Evolutionary conservation across 2,797 vertebrate species (phyloP).

Genomic region (Acanthurus leucopareius): DNA sequence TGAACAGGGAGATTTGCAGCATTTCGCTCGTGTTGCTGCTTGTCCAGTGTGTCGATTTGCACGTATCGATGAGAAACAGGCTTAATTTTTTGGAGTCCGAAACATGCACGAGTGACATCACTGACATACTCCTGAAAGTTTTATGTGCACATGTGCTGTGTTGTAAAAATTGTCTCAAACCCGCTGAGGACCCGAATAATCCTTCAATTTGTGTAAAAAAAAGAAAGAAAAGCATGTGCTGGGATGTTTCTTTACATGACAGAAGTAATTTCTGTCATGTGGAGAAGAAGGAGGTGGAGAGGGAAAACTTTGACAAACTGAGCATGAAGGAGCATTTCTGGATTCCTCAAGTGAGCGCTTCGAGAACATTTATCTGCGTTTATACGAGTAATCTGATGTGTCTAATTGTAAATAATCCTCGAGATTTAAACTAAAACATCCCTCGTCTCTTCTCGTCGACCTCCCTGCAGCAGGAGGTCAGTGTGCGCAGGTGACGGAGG

Average conservation of each 20-base stretch:
- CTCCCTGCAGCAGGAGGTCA: constrained; percentile 7
- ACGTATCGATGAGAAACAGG: constrained; percentile 9
- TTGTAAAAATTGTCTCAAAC: background rate
- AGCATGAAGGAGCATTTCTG: constrained; percentile 45
- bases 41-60: background rate
- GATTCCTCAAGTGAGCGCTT: constrained; percentile 5
- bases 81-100: background rate
- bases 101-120: constrained; percentile 6
- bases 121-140: constrained; percentile 3
- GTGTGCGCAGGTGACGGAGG: constrained; percentile 50
- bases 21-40: background rate
- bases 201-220: background rate
- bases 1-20: constrained; percentile 16
- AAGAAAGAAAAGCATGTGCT: background rate
- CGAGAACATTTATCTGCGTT: constrained; percentile 25
- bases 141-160: constrained; percentile 12
- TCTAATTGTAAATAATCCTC: constrained; percentile 40
- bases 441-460: background rate
- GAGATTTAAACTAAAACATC: constrained; percentile 45
- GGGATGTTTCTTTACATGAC: constrained; percentile 31
- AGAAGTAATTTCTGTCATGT: constrained; percentile 22
- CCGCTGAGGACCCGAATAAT: background rate
- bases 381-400: constrained; percentile 24
- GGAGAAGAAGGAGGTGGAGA: background rate
- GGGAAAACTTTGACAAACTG: constrained; percentile 27